A percentile compares a stretch with the other conserved stretches of the same genome.
Evolutionary conservation across 2,797 vertebrate species (phyloP).

Genomic region (Bovichtus diacanthus): DNA sequence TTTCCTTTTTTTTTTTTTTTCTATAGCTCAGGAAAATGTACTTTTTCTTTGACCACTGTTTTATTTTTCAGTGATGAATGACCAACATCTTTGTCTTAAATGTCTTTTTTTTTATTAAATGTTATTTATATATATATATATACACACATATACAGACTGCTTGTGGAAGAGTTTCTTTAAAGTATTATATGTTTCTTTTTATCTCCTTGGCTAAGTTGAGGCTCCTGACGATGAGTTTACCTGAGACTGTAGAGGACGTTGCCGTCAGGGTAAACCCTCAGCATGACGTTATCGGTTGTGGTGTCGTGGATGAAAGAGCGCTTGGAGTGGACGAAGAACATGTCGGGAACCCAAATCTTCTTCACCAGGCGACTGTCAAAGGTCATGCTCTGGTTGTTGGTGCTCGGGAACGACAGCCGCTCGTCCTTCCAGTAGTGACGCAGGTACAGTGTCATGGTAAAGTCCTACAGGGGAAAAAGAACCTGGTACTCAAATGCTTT

Average conservation of each 20-base stretch:
- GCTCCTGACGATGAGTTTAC: constrained; percentile 73
- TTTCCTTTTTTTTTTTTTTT: background rate
- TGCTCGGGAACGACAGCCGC: constrained; percentile 94
- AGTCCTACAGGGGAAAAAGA: constrained; percentile 86
- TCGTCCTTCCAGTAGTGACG: constrained; percentile 99
- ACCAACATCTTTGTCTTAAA: background rate
- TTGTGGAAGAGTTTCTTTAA: no score
- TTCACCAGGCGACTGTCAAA: constrained; percentile 97
- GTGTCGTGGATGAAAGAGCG: constrained; percentile 98
- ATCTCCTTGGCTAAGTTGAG: background rate
- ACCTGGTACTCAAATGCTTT: background rate
- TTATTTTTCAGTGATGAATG: background rate
- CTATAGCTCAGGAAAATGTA: background rate
- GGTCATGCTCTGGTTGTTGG: constrained; percentile 98
- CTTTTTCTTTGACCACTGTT: background rate
- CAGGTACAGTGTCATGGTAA: constrained; percentile 97
- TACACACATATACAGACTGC: background rate
- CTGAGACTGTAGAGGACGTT: constrained; percentile 98
- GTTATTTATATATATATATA: no score
- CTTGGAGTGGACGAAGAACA: constrained; percentile 99
- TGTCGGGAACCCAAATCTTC: constrained; percentile 99
- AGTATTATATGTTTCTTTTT: no score
- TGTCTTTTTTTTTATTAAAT: background rate
- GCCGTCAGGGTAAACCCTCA: constrained; percentile 95
- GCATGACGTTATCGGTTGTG: constrained; percentile 98